phyloP scores from a whole-genome alignment of 2,888 invertebrate genomes.

The Stenichneumon culpator region DNA sequence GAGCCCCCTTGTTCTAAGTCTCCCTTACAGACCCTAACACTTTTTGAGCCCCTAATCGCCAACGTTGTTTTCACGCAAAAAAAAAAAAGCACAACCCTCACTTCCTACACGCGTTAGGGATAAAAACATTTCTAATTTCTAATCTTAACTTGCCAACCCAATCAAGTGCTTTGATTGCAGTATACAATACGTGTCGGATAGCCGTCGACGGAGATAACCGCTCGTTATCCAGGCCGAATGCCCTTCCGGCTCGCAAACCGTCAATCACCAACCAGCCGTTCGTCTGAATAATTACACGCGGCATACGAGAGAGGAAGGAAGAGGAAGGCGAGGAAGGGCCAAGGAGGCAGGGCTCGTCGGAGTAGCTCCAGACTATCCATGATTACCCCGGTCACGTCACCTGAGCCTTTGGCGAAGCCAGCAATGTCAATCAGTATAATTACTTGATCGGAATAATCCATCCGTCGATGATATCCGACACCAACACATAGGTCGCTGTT shows the following conservation, averaged over 20 bases:
- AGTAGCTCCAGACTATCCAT: slow-evolving; percentile 3
- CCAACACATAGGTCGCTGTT: neutral
- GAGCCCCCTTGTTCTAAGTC: too few species aligned
- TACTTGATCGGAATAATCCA: slow-evolving; percentile 6
- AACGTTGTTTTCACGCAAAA: too few species aligned
- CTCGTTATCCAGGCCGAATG: slow-evolving; percentile 26
- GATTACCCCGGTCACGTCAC: slow-evolving; percentile 12
- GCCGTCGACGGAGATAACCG: slow-evolving; percentile 21
- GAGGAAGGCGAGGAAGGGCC: slow-evolving; percentile 5
- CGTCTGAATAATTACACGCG: slow-evolving; percentile 41
- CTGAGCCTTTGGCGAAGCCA: neutral
- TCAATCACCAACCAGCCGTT: slow-evolving; percentile 18
- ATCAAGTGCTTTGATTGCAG: neutral
- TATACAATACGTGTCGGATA: neutral
- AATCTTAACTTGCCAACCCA: too few species aligned
- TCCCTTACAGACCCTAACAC: too few species aligned
- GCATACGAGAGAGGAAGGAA: slow-evolving; percentile 5
- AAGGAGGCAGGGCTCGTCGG: neutral
- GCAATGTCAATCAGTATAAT: slow-evolving; percentile 16
- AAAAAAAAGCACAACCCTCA: too few species aligned
- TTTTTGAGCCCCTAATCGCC: too few species aligned
- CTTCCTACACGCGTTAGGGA: too few species aligned
- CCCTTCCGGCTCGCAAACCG: neutral
- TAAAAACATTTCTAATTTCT: too few species aligned
- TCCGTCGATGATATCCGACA: neutral